These are phyloP conservation scores for Sogatella furcifera DNA, from an alignment of 1,140 invertebrate genomes.

Conservation along the genomic window DNA sequence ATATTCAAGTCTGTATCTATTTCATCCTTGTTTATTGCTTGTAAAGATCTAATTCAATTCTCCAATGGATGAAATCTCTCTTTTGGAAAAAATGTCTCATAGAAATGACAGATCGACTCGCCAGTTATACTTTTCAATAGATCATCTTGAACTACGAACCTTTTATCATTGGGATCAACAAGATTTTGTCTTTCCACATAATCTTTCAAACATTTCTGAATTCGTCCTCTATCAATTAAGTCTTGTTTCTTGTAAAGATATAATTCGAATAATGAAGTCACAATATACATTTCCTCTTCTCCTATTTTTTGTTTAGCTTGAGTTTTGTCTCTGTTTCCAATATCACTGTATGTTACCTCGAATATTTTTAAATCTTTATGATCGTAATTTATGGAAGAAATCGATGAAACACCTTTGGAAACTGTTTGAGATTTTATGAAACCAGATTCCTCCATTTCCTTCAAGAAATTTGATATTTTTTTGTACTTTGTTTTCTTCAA, in stretches of 20 bases:
- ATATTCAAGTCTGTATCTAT: too few species aligned
- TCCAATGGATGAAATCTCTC: too few species aligned
- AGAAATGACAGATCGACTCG: too few species aligned
- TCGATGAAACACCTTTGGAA: conserved; percentile 54
- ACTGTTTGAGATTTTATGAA: conserved; percentile 41
- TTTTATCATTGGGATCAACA: conserved; percentile 37
- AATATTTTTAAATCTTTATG: conserved; percentile 33
- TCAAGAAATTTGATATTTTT: conserved; percentile 74
- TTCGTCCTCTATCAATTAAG: conserved; percentile 48
- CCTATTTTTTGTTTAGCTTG: conserved; percentile 31
- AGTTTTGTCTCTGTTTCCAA: too few species aligned
- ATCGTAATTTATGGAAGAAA: conserved; percentile 42
- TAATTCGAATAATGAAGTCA: conserved; percentile 53
- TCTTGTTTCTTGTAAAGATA: conserved; percentile 56
- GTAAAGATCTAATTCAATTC: too few species aligned
- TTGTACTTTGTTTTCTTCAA: conserved; percentile 84
- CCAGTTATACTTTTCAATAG: conserved; percentile 32
- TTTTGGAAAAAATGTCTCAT: too few species aligned
- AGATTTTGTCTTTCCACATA: conserved; percentile 66
- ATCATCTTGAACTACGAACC: conserved; percentile 39
- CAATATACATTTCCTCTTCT: conserved; percentile 55
- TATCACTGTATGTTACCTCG: too few species aligned
- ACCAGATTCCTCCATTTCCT: conserved; percentile 40
- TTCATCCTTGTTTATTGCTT: too few species aligned
- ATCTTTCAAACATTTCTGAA: conserved; percentile 58